A percentile compares a stretch with the other conserved stretches of the same genome.
These are phyloP conservation scores for Hozukius guyotensis DNA, from an alignment of 2,797 vertebrate genomes.

Conservation along the genomic window DNA sequence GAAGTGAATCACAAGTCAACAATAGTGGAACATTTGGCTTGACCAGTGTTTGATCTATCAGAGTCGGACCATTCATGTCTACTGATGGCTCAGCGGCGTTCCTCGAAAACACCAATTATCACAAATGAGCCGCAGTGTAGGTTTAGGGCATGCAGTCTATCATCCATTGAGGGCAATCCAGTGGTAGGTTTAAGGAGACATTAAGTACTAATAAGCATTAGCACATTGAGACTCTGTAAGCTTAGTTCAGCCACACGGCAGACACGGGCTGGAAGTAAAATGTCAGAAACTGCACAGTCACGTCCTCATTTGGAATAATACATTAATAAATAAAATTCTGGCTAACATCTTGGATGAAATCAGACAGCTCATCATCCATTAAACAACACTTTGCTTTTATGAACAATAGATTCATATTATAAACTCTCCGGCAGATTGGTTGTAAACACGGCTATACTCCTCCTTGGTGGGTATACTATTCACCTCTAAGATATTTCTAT, in stretches of 20 bases:
- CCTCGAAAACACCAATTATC: background rate
- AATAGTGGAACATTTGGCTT: background rate
- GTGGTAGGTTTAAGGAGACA: background rate
- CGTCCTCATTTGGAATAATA: background rate
- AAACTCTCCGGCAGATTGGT: too few species aligned
- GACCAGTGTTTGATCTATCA: constrained; percentile 8
- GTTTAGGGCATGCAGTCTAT: background rate
- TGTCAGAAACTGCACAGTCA: background rate
- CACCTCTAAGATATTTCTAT: too few species aligned
- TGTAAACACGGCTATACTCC: rapidly evolving
- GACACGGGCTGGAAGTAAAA: background rate
- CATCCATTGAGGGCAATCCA: background rate
- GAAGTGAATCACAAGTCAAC: background rate
- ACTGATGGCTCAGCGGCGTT: background rate
- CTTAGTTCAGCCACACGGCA: background rate
- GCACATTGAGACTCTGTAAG: background rate
- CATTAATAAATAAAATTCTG: background rate
- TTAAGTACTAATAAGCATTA: background rate
- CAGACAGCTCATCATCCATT: background rate
- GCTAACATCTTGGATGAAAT: background rate
- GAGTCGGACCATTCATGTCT: background rate
- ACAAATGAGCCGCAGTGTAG: background rate
- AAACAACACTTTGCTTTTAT: too few species aligned
- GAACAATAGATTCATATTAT: too few species aligned
- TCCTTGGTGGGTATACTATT: too few species aligned